A percentile compares a stretch with the other conserved stretches of the same genome.
Evolutionary conservation across 2,888 invertebrate species (phyloP).

Genomic region (Mythimna ferrago): DNA sequence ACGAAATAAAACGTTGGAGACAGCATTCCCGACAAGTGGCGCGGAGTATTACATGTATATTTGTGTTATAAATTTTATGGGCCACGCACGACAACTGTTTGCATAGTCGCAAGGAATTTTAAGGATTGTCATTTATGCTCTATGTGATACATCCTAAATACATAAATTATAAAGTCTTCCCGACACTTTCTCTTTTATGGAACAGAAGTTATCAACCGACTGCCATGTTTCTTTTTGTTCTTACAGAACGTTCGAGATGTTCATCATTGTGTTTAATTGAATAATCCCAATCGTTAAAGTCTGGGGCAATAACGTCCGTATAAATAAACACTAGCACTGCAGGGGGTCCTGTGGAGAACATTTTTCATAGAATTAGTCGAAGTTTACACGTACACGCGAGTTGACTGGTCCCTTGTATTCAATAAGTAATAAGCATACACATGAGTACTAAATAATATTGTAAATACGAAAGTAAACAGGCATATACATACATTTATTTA

Average conservation of each 20-base stretch:
- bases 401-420: conserved; percentile 22
- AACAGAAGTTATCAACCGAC: conserved; percentile 34
- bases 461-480: conserved; percentile 14
- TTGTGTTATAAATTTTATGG: conserved; percentile 85
- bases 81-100: conserved; percentile 81
- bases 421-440: conserved; percentile 16
- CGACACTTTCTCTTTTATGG: conserved; percentile 37
- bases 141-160: conserved; percentile 61
- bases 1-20: conserved; percentile 78
- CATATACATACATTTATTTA: too few relatives aligned
- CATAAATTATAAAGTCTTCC: conserved; percentile 58
- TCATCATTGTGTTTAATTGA: conserved; percentile 48
- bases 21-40: conserved; percentile 81
- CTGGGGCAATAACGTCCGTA: conserved; percentile 61
- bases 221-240: conserved; percentile 20
- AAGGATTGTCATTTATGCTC: conserved; percentile 65
- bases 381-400: conserved; percentile 44
- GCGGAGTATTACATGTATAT: conserved; percentile 73
- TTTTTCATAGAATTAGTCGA: conserved; percentile 59
- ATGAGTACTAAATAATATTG: conserved; percentile 3
- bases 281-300: conserved; percentile 57
- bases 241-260: conserved; percentile 24
- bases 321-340: conserved; percentile 73
- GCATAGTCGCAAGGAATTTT: conserved; percentile 81
- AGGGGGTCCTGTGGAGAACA: conserved; percentile 69